Conservation (phyloP, 2,888 invertebrate genomes). For the Leucophora obtusa region DNA sequence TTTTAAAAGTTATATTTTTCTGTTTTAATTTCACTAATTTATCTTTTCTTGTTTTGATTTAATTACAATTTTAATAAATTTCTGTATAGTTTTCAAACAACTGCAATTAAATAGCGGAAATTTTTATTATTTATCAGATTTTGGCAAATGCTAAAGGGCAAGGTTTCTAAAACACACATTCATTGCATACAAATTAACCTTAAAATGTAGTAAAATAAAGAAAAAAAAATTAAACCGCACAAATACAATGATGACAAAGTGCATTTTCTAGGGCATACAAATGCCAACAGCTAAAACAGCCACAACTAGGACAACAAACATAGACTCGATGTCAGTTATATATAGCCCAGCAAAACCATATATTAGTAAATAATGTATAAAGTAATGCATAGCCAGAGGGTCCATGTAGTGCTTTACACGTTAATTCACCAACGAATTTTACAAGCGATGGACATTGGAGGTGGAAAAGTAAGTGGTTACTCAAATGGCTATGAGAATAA, state of each 20-base stretch:
- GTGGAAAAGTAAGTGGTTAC: no score
- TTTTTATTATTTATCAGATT: conserved; percentile 48
- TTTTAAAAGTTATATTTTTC: no score
- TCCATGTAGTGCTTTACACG: no score
- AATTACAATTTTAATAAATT: conserved; percentile 37
- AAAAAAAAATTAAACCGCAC: conserved; percentile 9
- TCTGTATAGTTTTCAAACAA: conserved; percentile 41
- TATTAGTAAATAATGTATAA: no score
- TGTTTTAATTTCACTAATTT: no score
- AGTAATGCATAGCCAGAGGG: no score
- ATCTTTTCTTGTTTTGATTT: neutral
- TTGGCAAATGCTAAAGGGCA: conserved; percentile 32
- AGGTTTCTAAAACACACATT: neutral
- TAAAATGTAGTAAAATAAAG: neutral
- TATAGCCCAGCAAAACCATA: neutral
- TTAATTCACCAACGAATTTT: no score
- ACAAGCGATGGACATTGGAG: no score
- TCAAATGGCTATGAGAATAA: no score
- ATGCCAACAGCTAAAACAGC: neutral
- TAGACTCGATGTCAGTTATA: neutral
- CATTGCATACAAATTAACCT: neutral
- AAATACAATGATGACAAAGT: conserved; percentile 9
- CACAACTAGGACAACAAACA: neutral
- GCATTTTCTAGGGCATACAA: conserved; percentile 21
- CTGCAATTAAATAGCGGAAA: conserved; percentile 56